Evolutionary conservation across 2,888 invertebrate species (phyloP), one percentile per base, ranked within the genome.

Genomic region (Formica aserva): DNA sequence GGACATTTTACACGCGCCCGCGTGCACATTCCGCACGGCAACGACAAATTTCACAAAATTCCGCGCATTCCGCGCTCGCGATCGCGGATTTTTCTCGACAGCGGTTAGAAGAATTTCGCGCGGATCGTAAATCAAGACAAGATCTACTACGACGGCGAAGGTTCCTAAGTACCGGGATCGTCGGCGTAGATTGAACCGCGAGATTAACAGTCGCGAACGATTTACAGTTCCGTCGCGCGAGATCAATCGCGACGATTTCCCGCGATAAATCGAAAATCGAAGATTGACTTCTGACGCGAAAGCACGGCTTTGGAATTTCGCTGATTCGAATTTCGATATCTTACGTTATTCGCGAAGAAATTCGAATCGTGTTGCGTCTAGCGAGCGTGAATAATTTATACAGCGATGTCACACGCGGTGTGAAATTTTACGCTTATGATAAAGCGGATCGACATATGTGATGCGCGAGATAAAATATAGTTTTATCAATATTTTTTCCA

Each of bases 1-100:
- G 74, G 41, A 32, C 85, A 66, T 85, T 81, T 80, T 82, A 29
- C 48, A 22, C 60, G 76, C 22, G 52, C 38, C 18, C 60, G 76
- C 22, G 52, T n/a, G 60, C 48, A 52, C 48, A 52, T 60, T 45
- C n/a, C 85, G 65, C 22, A 72, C 69, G 52, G 29, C 55, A 65
- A 75, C 55, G 78, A 83, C 52, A 78, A 85, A 83, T 85, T 85
- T 86, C 78, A 85, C 78, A 65, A 83, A 85, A 85, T 83, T 41
- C 82, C 78, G 26, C 60, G 63, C 85, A 74, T 85, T 63, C 82
- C 82, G 45, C 66, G 66, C 13, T 26, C 67, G 18, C 26, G n/a
- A 69, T 69, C 35, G 48, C 8, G 71, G 26, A 76, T 41, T 77
- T 57, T 72, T 52, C 41, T n/a, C 5, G 55, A 4, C 8, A n/a